These are phyloP conservation scores for Atrichornis clamosus DNA, from an alignment of 2,113 vertebrate species.

Conservation along the genomic window DNA sequence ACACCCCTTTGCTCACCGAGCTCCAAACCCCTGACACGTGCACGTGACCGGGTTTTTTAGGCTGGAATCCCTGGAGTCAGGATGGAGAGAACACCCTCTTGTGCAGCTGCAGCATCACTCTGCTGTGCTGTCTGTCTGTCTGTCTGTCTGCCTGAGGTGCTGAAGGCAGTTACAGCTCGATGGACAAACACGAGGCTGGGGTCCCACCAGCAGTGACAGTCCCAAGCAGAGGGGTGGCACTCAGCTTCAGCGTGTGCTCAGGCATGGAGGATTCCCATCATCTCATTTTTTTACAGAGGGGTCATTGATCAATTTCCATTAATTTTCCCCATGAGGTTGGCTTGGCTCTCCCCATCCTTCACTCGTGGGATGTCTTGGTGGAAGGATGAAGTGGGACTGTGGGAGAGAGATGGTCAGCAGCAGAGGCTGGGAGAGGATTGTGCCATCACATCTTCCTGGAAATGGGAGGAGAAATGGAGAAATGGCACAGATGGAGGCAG, in stretches of 20 bases:
- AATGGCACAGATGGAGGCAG: background rate
- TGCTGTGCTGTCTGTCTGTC: background rate
- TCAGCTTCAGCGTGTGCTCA: background rate
- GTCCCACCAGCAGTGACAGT: background rate
- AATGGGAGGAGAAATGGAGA: background rate
- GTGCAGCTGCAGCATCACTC: background rate
- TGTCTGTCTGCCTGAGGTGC: background rate
- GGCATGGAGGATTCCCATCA: background rate
- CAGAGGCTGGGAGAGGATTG: background rate
- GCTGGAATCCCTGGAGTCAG: background rate
- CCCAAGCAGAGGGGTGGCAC: background rate
- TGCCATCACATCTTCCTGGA: fast-evolving
- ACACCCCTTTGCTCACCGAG: background rate
- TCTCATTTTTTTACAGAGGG: background rate
- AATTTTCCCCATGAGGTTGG: background rate
- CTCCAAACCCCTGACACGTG: background rate
- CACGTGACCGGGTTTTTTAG: fast-evolving
- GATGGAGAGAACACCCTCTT: background rate
- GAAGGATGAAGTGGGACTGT: fast-evolving
- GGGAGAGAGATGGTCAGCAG: background rate
- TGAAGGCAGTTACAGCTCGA: background rate
- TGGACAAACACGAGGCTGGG: background rate
- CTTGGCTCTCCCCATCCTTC: background rate
- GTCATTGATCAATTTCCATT: background rate
- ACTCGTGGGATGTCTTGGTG: background rate